Evolutionary conservation across 1,140 invertebrate genomes (phyloP).

Genomic region (Drosophila santomea): DNA sequence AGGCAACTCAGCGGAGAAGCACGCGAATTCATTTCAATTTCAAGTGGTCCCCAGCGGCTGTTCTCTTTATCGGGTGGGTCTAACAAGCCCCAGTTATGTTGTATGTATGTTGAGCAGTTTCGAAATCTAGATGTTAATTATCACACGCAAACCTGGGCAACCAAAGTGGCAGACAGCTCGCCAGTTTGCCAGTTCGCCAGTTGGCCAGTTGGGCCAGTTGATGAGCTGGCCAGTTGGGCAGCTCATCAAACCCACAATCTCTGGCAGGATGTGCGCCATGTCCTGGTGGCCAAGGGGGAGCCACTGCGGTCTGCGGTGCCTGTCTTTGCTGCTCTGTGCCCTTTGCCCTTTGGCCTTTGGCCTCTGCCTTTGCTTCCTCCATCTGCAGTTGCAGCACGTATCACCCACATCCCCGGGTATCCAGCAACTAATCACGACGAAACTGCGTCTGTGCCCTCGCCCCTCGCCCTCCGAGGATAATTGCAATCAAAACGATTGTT

Average conservation of each 20-base stretch:
- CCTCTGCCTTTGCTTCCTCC: constrained; percentile 17
- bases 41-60: constrained; percentile 43
- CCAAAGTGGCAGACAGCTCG: constrained; percentile 6
- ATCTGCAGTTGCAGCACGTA: constrained; percentile 75
- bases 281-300: constrained; percentile 1
- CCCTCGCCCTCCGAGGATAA: constrained; percentile 43
- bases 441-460: constrained; percentile 1
- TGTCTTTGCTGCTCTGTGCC: constrained; percentile 38
- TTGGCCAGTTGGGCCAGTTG: constrained; percentile 13
- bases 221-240: constrained; percentile 16
- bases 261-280: constrained; percentile 3
- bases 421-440: constrained; percentile 21
- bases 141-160: constrained; percentile 64
- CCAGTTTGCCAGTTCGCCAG: constrained; percentile 1
- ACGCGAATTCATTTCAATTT: constrained; percentile 68
- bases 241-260: constrained; percentile 28
- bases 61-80: constrained; percentile 64
- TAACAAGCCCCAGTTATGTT: constrained; percentile 73
- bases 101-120: constrained; percentile 76
- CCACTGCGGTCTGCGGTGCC: constrained; percentile 29
- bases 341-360: constrained; percentile 36
- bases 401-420: constrained; percentile 24
- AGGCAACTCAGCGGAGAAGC: constrained; percentile 35
- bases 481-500: constrained; percentile 75
- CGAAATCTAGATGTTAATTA: constrained; percentile 74